Base-by-base conservation (phyloP, 2,797 vertebrate genomes). In the Melanotaenia boesemani region DNA sequence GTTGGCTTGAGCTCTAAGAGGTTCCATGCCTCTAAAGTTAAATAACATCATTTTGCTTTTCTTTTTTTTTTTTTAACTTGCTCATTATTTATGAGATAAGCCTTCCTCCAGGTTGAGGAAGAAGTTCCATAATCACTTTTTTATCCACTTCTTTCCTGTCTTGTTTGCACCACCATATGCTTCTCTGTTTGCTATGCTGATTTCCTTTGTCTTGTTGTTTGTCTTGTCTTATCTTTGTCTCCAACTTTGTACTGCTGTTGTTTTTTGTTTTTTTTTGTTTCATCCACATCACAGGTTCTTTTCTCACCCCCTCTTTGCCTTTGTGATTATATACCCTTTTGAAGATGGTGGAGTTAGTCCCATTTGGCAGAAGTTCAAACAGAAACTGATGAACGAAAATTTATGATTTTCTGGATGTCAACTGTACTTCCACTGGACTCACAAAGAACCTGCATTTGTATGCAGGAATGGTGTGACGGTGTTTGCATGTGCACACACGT, bases 171-270 rank as follows among this genome's bases (percentile, higher is more conserved):
- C 86, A 85, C 85, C 82, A 74, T 86, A 72, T 84, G 73, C 82
- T 71, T 85, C 77, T 85, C 52, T 87, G 88, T 91, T 85, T 86
- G 81, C 83, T 84, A 28, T 80, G 82, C 86, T 76, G 80, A 73
- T 77, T 34, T 88, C 73, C 70, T 85, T 70, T 84, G 84, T 91
- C 73, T 77, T 80, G 81, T 89, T 39, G 54, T 90, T 80, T 82
- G 84, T 92, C 85, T 88, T 60, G 81, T 87, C 61, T 76, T 79
- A 71, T 89, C 63, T 88, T 55, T 83, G 79, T 88, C 61, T 70
- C 56, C 72, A 70, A 81, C 81, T 85, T 70, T 70, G 67, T 62
- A 57, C 61, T 61, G 75, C 57, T 76, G 65, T 69, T 58, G 37
- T 34, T 34, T 28, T 63, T 69, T 58, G 37, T 34, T 34, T 64